Evolutionary conservation across 2,797 vertebrate species (phyloP).

Genomic region (Arnoldichthys spilopterus): DNA sequence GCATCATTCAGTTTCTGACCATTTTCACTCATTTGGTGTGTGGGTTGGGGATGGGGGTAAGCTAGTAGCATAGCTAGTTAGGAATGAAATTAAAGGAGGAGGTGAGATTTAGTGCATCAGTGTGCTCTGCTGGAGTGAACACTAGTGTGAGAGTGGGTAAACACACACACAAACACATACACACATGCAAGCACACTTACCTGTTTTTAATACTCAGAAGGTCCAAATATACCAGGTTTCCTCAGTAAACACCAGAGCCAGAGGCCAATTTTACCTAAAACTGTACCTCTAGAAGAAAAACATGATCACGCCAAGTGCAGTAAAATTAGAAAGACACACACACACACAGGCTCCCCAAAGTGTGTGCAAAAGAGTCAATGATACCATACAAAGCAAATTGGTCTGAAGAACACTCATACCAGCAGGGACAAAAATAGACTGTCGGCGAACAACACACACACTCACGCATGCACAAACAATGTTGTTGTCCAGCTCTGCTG

Average conservation of each 20-base stretch:
- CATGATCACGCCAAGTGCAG: neutral
- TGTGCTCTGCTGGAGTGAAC: neutral
- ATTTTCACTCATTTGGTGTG: too few relatives aligned
- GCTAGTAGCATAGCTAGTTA: neutral
- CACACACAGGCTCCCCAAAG: neutral
- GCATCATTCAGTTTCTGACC: too few relatives aligned
- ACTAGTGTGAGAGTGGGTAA: neutral
- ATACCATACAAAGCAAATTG: conserved; percentile 53
- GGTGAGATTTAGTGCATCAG: neutral
- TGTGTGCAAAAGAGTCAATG: conserved; percentile 36
- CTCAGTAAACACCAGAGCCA: conserved; percentile 29
- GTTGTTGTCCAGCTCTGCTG: conserved; percentile 72
- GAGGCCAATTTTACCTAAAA: neutral
- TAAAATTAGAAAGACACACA: conserved; percentile 28
- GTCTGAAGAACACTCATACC: conserved; percentile 41
- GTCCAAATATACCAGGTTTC: neutral
- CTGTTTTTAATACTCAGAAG: neutral
- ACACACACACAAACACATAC: neutral
- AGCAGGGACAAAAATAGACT: conserved; percentile 53
- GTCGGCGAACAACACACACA: conserved; percentile 19
- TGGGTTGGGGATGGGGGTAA: too few relatives aligned
- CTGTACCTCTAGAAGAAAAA: neutral
- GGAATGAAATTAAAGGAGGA: conserved; percentile 1
- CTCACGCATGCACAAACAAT: conserved; percentile 41
- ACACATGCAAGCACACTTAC: neutral